Evolutionary conservation across 2,797 vertebrate species (phyloP).

Genomic region (Poecile montanus): DNA sequence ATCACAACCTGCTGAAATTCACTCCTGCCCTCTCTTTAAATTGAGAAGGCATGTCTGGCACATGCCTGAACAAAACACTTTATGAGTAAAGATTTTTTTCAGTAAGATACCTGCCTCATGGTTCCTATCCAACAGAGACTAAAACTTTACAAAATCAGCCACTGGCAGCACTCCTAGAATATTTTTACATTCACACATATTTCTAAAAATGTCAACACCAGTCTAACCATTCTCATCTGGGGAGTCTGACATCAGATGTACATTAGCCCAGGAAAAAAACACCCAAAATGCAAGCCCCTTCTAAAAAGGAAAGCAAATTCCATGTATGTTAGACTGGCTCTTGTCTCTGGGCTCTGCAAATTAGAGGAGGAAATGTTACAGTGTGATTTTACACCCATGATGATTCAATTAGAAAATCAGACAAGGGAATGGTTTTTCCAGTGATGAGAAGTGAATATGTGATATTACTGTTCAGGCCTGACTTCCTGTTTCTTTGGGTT

Average conservation of each 20-base stretch:
- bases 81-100: not conserved
- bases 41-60: not conserved
- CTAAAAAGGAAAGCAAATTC: constrained; percentile 62
- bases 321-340: not conserved
- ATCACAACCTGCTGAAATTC: not conserved
- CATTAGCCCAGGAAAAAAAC: not conserved
- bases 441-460: not conserved
- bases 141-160: constrained; percentile 15
- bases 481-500: not conserved
- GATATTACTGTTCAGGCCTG: not conserved
- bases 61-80: not conserved
- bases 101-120: not conserved
- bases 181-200: constrained; percentile 47
- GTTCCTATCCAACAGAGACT: not conserved
- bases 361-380: not conserved
- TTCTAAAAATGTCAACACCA: constrained; percentile 61
- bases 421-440: not conserved
- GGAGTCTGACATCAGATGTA: constrained; percentile 44
- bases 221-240: constrained; percentile 37
- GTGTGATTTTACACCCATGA: not conserved
- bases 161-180: constrained; percentile 51
- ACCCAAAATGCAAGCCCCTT: constrained; percentile 14
- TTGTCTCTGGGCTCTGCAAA: not conserved
- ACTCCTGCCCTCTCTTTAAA: not conserved
- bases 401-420: not conserved